phyloP scores from a whole-genome alignment of 2,797 vertebrate genomes.

The Semaprochilodus insignis region DNA sequence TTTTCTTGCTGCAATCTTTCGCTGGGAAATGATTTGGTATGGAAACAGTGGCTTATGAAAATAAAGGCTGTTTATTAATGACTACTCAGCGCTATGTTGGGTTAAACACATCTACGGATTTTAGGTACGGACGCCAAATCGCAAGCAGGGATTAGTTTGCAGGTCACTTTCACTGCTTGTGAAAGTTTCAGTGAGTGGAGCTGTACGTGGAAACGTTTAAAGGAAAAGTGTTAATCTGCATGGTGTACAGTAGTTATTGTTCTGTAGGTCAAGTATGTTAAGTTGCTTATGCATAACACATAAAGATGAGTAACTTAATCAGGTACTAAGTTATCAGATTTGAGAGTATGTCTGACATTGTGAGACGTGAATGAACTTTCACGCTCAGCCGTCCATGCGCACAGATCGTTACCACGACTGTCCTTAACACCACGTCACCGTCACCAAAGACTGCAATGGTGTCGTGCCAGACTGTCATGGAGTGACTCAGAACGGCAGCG shows the following conservation, averaged over 20 bases:
- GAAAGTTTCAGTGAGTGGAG: neutral
- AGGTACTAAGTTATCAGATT: too few relatives aligned
- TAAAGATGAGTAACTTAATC: neutral
- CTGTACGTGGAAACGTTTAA: neutral
- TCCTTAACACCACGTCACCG: too few relatives aligned
- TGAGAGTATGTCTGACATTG: too few relatives aligned
- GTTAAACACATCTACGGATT: neutral
- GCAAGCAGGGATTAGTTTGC: neutral
- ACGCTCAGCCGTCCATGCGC: too few relatives aligned
- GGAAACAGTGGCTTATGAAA: slow-evolving; percentile 2
- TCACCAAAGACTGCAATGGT: too few relatives aligned
- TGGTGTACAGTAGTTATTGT: neutral
- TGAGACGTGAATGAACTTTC: too few relatives aligned
- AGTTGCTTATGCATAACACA: neutral
- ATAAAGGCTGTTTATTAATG: neutral
- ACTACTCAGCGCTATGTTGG: too few relatives aligned
- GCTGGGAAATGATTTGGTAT: neutral
- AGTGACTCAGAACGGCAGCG: too few relatives aligned
- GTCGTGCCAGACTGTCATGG: too few relatives aligned
- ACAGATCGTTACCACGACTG: too few relatives aligned
- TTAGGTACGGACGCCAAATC: neutral
- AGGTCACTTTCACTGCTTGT: neutral
- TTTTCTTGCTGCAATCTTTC: neutral
- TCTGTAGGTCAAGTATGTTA: neutral
- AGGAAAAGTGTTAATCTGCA: neutral